Evolutionary conservation across 2,888 invertebrate genomes (phyloP).

Genomic region (Deilephila elpenor): DNA sequence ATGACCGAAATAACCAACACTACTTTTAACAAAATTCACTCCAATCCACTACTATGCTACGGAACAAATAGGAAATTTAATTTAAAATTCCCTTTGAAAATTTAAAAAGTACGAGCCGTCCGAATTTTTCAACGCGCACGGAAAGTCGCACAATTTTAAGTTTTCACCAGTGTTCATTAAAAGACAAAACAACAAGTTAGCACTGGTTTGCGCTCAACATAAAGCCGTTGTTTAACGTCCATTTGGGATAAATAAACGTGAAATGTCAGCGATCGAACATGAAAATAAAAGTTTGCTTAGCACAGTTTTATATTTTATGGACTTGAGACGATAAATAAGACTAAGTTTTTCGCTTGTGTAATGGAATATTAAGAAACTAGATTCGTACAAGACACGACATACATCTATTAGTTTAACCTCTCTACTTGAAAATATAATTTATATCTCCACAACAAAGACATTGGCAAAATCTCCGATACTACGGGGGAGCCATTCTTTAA

Average conservation of each 20-base stretch:
- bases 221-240: slow-evolving; percentile 8
- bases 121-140: background rate
- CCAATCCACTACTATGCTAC: background rate
- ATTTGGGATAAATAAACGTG: slow-evolving; percentile 12
- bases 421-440: too few relatives aligned
- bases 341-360: too few relatives aligned
- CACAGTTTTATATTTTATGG: background rate
- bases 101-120: background rate
- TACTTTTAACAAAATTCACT: background rate
- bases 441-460: too few relatives aligned
- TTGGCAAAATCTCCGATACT: too few relatives aligned
- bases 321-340: background rate
- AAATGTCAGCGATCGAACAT: slow-evolving; percentile 5
- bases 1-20: background rate
- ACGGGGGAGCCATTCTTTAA: too few relatives aligned
- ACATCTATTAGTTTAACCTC: too few relatives aligned
- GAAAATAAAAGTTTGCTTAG: background rate
- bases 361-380: too few relatives aligned
- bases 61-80: background rate
- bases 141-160: slow-evolving; percentile 20
- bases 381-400: too few relatives aligned
- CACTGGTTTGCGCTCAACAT: background rate
- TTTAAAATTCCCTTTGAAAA: slow-evolving; percentile 15
- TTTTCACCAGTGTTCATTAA: slow-evolving; percentile 19
- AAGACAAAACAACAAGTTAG: slow-evolving; percentile 11